Conservation (phyloP, 2,797 vertebrate genomes). For the Eospalax fontanierii region DNA sequence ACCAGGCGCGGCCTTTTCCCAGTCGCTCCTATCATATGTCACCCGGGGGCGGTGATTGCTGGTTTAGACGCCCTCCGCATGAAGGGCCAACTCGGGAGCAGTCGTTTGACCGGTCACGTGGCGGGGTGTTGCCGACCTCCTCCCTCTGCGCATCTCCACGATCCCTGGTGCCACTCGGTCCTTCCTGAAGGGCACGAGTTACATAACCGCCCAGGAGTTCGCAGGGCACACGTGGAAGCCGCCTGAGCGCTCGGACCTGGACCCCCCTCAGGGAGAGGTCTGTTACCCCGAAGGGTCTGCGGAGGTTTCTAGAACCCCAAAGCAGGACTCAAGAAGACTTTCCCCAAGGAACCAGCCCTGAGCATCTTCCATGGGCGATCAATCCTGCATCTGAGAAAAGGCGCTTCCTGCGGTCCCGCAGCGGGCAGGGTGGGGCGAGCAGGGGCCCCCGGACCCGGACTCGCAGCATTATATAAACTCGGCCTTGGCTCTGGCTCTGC, state of each 20-base stretch:
- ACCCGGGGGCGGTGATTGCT: constrained; percentile 63
- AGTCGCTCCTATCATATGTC: constrained; percentile 79
- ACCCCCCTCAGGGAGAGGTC: no score
- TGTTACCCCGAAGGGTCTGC: no score
- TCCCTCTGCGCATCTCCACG: background rate
- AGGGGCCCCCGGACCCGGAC: background rate
- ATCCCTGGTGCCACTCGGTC: constrained; percentile 64
- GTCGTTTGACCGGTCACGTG: constrained; percentile 82
- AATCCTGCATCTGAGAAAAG: background rate
- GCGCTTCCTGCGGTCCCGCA: background rate
- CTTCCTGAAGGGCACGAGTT: constrained; percentile 73
- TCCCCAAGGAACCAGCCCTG: background rate
- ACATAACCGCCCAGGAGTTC: constrained; percentile 54
- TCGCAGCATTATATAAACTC: constrained; percentile 40
- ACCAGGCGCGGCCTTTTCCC: constrained; percentile 62
- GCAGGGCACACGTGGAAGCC: constrained; percentile 40
- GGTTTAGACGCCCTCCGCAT: background rate
- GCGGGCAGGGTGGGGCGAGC: background rate
- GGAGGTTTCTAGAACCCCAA: background rate
- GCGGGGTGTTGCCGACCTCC: constrained; percentile 58
- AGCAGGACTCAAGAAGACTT: background rate
- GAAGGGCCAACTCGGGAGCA: constrained; percentile 77
- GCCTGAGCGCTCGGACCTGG: background rate
- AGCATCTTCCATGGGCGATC: background rate
- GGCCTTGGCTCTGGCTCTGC: background rate